Conservation (phyloP, 1,140 invertebrate genomes). For the Drosophila rufa region DNA sequence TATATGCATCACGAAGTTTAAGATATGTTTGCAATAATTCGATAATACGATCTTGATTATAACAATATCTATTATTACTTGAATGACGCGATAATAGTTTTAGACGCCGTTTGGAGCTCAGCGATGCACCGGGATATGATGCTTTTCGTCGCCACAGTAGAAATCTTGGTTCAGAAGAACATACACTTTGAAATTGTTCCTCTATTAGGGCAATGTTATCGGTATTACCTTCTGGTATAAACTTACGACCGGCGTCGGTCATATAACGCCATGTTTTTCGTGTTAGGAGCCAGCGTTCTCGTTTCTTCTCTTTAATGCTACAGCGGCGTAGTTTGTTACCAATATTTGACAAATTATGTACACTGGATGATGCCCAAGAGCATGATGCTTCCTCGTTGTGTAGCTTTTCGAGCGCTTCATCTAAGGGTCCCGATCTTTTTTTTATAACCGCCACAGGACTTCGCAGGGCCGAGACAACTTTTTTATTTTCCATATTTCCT, state of each 20-base stretch:
- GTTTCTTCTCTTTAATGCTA: conserved; percentile 76
- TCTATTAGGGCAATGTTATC: conserved; percentile 93
- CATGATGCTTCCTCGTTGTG: neutral
- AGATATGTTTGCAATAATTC: conserved; percentile 70
- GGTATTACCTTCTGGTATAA: conserved; percentile 91
- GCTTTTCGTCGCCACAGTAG: conserved; percentile 91
- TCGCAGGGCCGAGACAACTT: conserved; percentile 32
- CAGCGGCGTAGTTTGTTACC: conserved; percentile 36
- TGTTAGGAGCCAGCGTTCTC: conserved; percentile 93
- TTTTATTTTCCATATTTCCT: conserved; percentile 36
- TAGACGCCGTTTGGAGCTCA: conserved; percentile 86
- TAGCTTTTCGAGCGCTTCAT: conserved; percentile 54
- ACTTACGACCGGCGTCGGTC: conserved; percentile 93
- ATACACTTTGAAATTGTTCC: conserved; percentile 93
- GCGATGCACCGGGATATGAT: conserved; percentile 89
- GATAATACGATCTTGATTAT: conserved; percentile 60
- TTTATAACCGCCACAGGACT: conserved; percentile 60
- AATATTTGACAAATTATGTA: neutral
- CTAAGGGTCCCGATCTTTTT: conserved; percentile 64
- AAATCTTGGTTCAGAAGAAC: conserved; percentile 91
- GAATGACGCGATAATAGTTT: conserved; percentile 81
- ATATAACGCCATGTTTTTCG: conserved; percentile 96
- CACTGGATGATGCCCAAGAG: neutral
- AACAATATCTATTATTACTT: conserved; percentile 28
- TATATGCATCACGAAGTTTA: conserved; percentile 63